A percentile compares a stretch with the other conserved stretches of the same genome.
Evolutionary conservation across 30 jellyfish, hydroid and myxozoan genomes (phyloP).

Genomic region (Aurelia sp.): DNA sequence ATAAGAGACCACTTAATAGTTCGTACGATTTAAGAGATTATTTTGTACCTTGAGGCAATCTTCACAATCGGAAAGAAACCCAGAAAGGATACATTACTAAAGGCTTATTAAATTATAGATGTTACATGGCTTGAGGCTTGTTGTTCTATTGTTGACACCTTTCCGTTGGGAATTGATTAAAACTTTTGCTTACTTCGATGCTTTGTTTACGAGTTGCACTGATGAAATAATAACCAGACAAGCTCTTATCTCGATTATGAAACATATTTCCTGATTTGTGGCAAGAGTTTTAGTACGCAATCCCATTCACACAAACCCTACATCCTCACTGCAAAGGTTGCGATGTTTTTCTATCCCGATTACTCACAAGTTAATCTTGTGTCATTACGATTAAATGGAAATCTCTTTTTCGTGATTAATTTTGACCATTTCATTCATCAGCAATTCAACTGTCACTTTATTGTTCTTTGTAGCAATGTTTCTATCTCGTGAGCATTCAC

Average conservation of each 20-base stretch:
- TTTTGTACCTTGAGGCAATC: no score
- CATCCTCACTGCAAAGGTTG: slow-evolving; percentile 69
- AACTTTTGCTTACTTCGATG: slow-evolving; percentile 5
- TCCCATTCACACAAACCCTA: slow-evolving; percentile 66
- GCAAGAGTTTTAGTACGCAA: slow-evolving; percentile 30
- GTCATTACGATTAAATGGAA: slow-evolving; percentile 42
- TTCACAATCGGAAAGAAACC: no score
- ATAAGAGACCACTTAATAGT: no score
- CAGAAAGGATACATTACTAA: no score
- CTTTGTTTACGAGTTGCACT: slow-evolving; percentile 42
- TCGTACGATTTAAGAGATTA: no score
- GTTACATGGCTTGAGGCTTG: no score
- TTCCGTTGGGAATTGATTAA: slow-evolving; percentile 28
- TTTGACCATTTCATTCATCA: background rate
- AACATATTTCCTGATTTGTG: slow-evolving; percentile 72
- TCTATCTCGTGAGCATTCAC: background rate
- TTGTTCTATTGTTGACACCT: slow-evolving; percentile 15
- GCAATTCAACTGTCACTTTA: slow-evolving; percentile 2
- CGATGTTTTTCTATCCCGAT: slow-evolving; percentile 69
- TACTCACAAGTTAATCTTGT: slow-evolving; percentile 50
- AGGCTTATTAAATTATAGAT: no score
- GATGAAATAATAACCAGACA: slow-evolving; percentile 60
- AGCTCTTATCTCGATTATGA: slow-evolving; percentile 52
- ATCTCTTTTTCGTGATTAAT: slow-evolving; percentile 8
- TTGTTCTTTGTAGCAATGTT: background rate